Evolutionary conservation across 1,140 invertebrate species (phyloP).

Genomic region (Danaus plexippus): DNA sequence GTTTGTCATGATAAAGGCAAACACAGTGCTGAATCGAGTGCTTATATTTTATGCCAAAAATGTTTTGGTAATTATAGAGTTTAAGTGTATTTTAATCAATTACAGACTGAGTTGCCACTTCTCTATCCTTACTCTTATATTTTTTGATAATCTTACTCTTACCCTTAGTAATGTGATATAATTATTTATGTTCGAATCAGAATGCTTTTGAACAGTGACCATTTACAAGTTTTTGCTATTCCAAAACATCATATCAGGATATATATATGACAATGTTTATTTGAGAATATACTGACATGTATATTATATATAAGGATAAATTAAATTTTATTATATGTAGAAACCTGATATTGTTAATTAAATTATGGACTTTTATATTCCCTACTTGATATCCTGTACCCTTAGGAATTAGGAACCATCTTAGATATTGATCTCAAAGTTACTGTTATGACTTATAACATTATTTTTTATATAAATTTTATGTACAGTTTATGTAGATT

Average conservation of each 20-base stretch:
- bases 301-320: too few species aligned
- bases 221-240: too few species aligned
- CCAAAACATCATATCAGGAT: too few species aligned
- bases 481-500: neutral
- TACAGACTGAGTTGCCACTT: too few species aligned
- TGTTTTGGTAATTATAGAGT: conserved; percentile 36
- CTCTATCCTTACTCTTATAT: neutral
- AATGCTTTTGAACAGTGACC: too few species aligned
- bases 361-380: conserved; percentile 52
- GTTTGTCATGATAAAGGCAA: conserved; percentile 89
- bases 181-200: too few species aligned
- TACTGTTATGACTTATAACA: conserved; percentile 14
- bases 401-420: conserved; percentile 24
- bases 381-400: conserved; percentile 54
- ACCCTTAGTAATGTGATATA: too few species aligned
- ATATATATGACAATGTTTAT: too few species aligned
- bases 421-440: conserved; percentile 15
- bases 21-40: conserved; percentile 73
- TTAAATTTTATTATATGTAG: too few species aligned
- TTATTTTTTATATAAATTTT: conserved; percentile 20
- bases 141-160: conserved; percentile 6
- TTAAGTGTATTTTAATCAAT: too few species aligned
- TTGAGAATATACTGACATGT: too few species aligned
- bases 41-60: conserved; percentile 67
- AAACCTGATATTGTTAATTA: conserved; percentile 5